Conservation (phyloP, 2,888 invertebrate species). For the Cryptus viduatorius region DNA sequence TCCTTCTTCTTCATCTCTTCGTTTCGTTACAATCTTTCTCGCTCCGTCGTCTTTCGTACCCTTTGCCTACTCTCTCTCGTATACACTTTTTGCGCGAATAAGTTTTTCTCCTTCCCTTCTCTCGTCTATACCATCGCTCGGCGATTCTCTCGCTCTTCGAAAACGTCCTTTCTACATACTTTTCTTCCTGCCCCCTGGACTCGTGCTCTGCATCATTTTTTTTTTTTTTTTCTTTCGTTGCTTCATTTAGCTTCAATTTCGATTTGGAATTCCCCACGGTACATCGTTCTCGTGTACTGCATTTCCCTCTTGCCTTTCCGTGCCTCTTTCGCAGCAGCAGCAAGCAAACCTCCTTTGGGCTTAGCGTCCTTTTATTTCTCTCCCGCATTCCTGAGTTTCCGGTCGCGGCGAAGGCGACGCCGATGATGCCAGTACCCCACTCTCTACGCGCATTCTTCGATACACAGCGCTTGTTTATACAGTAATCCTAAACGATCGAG, state of each 20-base stretch:
- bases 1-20: slow-evolving; percentile 50
- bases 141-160: slow-evolving; percentile 63
- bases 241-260: slow-evolving; percentile 36
- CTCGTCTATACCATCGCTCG: slow-evolving; percentile 48
- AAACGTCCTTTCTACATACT: slow-evolving; percentile 51
- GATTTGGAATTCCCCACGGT: slow-evolving; percentile 42
- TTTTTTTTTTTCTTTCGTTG: slow-evolving; percentile 64
- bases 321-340: slow-evolving; percentile 42
- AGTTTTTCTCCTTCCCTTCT: slow-evolving; percentile 39
- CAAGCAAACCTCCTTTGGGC: slow-evolving; percentile 71
- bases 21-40: slow-evolving; percentile 63
- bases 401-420: slow-evolving; percentile 54
- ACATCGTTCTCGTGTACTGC: slow-evolving; percentile 24
- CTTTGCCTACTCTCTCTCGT: slow-evolving; percentile 17
- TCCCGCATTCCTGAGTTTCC: slow-evolving; percentile 78
- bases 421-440: slow-evolving; percentile 13
- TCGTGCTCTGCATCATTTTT: slow-evolving; percentile 42
- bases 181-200: slow-evolving; percentile 66
- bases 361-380: slow-evolving; percentile 78
- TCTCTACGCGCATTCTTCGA: slow-evolving; percentile 28
- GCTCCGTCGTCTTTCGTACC: slow-evolving; percentile 33
- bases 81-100: too few species aligned
- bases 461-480: slow-evolving; percentile 24
- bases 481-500: background rate
- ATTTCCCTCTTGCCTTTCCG: slow-evolving; percentile 56